Percentiles rank a stretch among this genome's conserved stretches.
Evolutionary conservation across 2,113 vertebrate genomes (phyloP).

Genomic region (Coryphaenoides rupestris): DNA sequence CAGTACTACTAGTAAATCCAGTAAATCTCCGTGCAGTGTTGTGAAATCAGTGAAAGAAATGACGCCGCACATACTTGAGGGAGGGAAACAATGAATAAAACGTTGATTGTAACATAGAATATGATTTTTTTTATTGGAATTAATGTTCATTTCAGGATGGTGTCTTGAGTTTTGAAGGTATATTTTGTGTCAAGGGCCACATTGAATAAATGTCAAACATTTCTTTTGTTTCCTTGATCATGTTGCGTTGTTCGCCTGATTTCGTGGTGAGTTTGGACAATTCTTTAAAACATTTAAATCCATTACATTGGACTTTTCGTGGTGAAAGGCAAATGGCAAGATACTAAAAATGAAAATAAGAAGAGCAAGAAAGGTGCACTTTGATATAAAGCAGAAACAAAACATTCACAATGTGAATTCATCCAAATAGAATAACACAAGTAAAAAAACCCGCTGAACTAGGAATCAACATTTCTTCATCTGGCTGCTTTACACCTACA

Average conservation of each 20-base stretch:
- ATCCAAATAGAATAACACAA: slow-evolving; percentile 21
- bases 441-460: too few relatives aligned
- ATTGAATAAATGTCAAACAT: neutral
- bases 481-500: neutral
- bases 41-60: too few relatives aligned
- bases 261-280: neutral
- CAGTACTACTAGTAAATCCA: too few relatives aligned
- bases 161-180: neutral
- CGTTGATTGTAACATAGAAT: neutral
- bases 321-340: slow-evolving; percentile 7
- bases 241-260: too few relatives aligned
- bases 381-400: slow-evolving; percentile 32
- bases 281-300: slow-evolving; percentile 20
- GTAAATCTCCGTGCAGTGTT: too few relatives aligned
- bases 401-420: slow-evolving; percentile 37
- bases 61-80: too few relatives aligned
- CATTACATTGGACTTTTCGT: neutral
- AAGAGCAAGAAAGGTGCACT: slow-evolving; percentile 36
- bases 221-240: too few relatives aligned
- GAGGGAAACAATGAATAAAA: neutral
- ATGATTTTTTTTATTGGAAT: neutral
- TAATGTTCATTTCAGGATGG: neutral
- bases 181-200: neutral
- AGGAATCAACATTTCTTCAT: neutral
- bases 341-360: slow-evolving; percentile 7